These are phyloP conservation scores for Anorthoa munda DNA, from an alignment of 2,888 invertebrate species.

Conservation along the genomic window DNA sequence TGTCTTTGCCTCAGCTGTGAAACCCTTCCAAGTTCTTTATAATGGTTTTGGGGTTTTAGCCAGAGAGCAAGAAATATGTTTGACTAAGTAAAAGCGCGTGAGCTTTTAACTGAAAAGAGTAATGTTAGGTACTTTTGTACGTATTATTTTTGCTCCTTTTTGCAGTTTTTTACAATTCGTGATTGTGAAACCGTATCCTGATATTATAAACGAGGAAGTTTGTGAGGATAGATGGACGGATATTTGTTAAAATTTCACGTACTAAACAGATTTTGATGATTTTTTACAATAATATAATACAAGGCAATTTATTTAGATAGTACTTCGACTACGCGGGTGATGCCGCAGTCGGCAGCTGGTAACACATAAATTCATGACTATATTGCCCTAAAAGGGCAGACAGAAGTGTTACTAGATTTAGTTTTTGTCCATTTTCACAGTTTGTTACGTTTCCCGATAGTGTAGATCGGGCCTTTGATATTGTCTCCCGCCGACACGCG, in stretches of 20 bases:
- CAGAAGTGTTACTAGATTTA: background rate
- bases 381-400: background rate
- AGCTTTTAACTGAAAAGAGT: slow-evolving; percentile 54
- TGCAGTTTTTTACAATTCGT: background rate
- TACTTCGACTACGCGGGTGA: too few species aligned
- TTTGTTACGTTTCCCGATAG: slow-evolving; percentile 33
- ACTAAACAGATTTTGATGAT: too few species aligned
- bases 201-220: too few species aligned
- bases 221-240: too few species aligned
- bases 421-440: slow-evolving; percentile 17
- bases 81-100: slow-evolving; percentile 58
- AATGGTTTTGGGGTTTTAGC: slow-evolving; percentile 70
- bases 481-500: slow-evolving; percentile 38
- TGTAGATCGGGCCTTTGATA: slow-evolving; percentile 51
- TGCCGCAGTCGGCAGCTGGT: too few species aligned
- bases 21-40: slow-evolving; percentile 71
- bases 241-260: too few species aligned
- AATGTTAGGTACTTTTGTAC: slow-evolving; percentile 40
- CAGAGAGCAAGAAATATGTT: slow-evolving; percentile 66
- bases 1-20: slow-evolving; percentile 68
- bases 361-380: too few species aligned
- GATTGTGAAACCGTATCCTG: background rate
- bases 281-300: too few species aligned
- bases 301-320: too few species aligned
- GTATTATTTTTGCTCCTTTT: slow-evolving; percentile 24